phyloP scores from a whole-genome alignment of 2,113 vertebrate genomes.

The Oplegnathus fasciatus region DNA sequence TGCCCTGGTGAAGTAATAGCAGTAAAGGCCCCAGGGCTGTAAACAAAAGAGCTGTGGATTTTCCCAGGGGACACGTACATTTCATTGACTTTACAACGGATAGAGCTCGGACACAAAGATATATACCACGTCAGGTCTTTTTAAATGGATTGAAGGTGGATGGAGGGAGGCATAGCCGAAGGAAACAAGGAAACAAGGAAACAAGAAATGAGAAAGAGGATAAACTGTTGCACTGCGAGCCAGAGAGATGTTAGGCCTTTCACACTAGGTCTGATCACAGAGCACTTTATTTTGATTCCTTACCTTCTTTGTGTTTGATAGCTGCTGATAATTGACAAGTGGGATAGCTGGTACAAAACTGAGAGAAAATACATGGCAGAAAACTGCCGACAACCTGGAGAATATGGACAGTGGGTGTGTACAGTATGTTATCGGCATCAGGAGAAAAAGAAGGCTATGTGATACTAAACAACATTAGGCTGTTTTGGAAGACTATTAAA shows the following conservation, averaged over 20 bases:
- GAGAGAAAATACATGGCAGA: neutral
- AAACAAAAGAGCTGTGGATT: slow-evolving; percentile 65
- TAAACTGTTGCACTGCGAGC: slow-evolving; percentile 36
- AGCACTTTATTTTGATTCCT: neutral
- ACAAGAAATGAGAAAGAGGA: slow-evolving; percentile 24
- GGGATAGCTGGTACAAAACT: neutral
- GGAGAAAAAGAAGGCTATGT: neutral
- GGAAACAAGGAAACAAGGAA: slow-evolving; percentile 35
- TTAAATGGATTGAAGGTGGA: slow-evolving; percentile 51
- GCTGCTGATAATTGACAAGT: neutral
- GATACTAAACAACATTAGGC: neutral
- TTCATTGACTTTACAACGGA: slow-evolving; percentile 65
- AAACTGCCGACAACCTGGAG: slow-evolving; percentile 9
- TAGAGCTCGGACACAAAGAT: slow-evolving; percentile 52
- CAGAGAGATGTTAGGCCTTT: slow-evolving; percentile 6
- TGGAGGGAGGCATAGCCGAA: slow-evolving; percentile 28
- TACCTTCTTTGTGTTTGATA: neutral
- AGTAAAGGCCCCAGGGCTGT: slow-evolving; percentile 63
- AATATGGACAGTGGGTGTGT: neutral
- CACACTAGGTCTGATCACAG: neutral
- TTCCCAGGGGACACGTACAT: slow-evolving; percentile 68
- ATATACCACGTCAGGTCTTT: slow-evolving; percentile 50
- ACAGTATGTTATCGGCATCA: neutral
- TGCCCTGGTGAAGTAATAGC: slow-evolving; percentile 65
- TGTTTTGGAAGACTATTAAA: no score